Evolutionary conservation across 2,797 vertebrate species (phyloP).

Genomic region (Pantherophis alleghaniensis): DNA sequence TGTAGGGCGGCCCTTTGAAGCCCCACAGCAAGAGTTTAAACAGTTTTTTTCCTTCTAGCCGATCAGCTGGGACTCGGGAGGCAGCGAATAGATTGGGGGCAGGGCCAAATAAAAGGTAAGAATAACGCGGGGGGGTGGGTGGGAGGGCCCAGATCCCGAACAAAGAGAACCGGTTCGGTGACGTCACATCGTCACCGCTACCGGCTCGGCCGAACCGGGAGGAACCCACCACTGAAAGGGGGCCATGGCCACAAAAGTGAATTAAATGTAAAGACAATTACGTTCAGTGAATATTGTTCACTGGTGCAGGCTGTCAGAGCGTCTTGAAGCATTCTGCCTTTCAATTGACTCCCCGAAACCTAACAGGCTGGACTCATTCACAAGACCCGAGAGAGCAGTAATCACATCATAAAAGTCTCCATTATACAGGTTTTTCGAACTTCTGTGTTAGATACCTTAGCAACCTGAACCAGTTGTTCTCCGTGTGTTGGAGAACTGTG

Average conservation of each 20-base stretch:
- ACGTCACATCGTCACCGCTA: too few relatives aligned
- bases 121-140: too few relatives aligned
- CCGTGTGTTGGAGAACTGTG: background rate
- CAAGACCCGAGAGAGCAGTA: background rate
- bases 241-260: background rate
- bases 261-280: background rate
- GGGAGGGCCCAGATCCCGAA: too few relatives aligned
- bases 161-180: too few relatives aligned
- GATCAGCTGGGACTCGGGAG: too few relatives aligned
- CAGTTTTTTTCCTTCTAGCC: too few relatives aligned
- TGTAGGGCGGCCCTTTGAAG: too few relatives aligned
- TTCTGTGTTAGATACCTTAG: background rate
- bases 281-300: background rate
- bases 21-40: too few relatives aligned
- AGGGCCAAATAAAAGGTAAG: too few relatives aligned
- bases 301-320: background rate
- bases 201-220: too few relatives aligned
- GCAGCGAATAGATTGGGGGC: too few relatives aligned
- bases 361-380: background rate
- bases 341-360: background rate
- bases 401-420: background rate
- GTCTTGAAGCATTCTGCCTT: background rate
- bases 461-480: background rate
- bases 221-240: background rate
- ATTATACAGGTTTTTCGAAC: background rate